Evolutionary conservation across 2,888 invertebrate species (phyloP), one percentile per base, ranked within the genome.

Genomic region (Thelaira solivaga): DNA sequence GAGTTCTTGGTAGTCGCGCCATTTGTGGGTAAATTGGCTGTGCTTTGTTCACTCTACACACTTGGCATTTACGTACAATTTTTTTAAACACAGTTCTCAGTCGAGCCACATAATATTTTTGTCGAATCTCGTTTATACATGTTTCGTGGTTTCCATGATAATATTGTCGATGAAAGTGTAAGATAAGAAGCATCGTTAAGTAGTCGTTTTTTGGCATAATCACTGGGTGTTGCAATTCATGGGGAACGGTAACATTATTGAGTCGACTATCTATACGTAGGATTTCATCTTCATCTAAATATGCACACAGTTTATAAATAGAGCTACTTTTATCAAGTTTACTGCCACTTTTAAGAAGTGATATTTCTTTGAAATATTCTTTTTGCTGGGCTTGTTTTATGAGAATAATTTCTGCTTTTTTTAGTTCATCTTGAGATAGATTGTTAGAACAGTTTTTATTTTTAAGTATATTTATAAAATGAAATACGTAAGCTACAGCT

Each of bases 11-110:
- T 13, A 80, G 41, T 24, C 24, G 57, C 22, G 57, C 59, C 77
- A 76, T 75, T 49, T 68, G 67, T 16, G 71, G 74, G 31, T 34
- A 41, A 13, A 5, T 10, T 10, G 76, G 72, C 26, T 36, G 20
- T 8, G 72, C 69, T 39, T 75, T 76, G 18, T 31, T 47, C n/a
- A 78, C n/a, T n/a, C n/a, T n/a, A n/a, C n/a, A n/a, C n/a, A n/a
- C n/a, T n/a, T n/a, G n/a, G n/a, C n/a, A n/a, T n/a, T n/a, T n/a
- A n/a, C n/a, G n/a, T n/a, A n/a, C n/a, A n/a, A n/a, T n/a, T n/a
- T n/a, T n/a, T 43, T 69, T 79, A 16, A 74, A 59, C 8, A 55
- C 55, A 8, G 62, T 49, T 53, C 74, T 29, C 45, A 80, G 11
- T n/a, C 67, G 55, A 13, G 75, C 49, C 20, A 78, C 62, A 26